Evolutionary conservation across 2,113 vertebrate genomes (phyloP), one percentile per base, ranked within the genome.

Genomic region (Neogobius melanostomus): DNA sequence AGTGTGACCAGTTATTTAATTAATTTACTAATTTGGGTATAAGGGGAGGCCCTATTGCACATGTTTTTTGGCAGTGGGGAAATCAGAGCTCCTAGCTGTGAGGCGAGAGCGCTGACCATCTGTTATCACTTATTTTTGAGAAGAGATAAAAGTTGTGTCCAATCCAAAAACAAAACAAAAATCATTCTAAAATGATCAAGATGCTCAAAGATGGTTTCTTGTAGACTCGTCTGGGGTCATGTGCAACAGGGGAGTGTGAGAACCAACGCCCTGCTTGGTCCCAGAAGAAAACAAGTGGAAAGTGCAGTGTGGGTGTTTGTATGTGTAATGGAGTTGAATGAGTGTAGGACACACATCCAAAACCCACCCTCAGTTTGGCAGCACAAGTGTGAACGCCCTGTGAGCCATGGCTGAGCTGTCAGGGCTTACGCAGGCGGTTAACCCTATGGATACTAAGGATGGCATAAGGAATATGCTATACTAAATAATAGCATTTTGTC

Each of bases 331-430:
- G 52, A 61, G 75, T 69, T 36, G 75, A 87, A 75, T 69, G 78
- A 83, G 80, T 67, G 75, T 70, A 72, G 71, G 73, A 66, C 12
- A 66, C 46, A 78, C 84, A 74, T 82, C 87, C 81, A 85, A 75
- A 82, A 74, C 88, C 85, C 89, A 81, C 88, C 69, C 79, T 80
- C 78, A 76, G 45, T 64, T 60, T 81, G 76, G 84, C 83, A 79
- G 72, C 64, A 45, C 75, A 67, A 85, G 77, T 16, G 80, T 84
- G 79, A 82, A 89, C 89, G 76, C 89, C 90, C 88, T 74, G 68
- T 90, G 89, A 90, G 76, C 71, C 81, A 86, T 83, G 69, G 6
- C 2, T 21, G 47, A 10, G 50, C n/a, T 62, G 77, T 77, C 82
- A 81, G 71, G 71, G 66, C 51, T 66, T 65, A 64, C 78, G 63